phyloP scores from a whole-genome alignment of 2,113 vertebrate genomes.

The Phyllopteryx taeniolatus region DNA sequence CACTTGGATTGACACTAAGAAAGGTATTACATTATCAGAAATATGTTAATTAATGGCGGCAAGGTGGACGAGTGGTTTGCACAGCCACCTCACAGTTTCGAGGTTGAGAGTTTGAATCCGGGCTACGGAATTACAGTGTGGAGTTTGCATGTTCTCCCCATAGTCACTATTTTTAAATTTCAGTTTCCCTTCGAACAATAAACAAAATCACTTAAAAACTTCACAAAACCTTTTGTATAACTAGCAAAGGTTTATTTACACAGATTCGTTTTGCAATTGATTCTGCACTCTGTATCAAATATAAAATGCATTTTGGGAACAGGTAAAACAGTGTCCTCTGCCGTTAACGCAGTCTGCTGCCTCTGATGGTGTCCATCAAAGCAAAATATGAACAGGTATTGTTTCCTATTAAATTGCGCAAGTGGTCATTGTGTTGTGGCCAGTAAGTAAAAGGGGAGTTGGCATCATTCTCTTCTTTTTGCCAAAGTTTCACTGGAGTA shows the following conservation, averaged over 20 bases:
- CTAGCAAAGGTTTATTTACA: neutral
- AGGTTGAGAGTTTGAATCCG: too few species aligned
- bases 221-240: neutral
- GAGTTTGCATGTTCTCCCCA: neutral
- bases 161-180: too few species aligned
- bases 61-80: neutral
- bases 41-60: neutral
- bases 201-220: neutral
- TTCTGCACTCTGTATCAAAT: neutral
- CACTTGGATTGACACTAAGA: neutral
- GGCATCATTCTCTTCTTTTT: slow-evolving; percentile 32
- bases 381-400: neutral
- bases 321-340: neutral
- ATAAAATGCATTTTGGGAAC: neutral
- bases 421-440: neutral
- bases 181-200: too few species aligned
- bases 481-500: slow-evolving; percentile 29
- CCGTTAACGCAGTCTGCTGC: neutral
- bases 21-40: neutral
- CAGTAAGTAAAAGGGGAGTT: slow-evolving; percentile 32
- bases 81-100: neutral
- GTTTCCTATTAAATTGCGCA: neutral
- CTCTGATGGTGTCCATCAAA: neutral
- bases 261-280: neutral
- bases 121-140: too few species aligned